Evolutionary conservation across 2,888 invertebrate genomes (phyloP), one percentile per base, ranked within the genome.

Genomic region (Kryphioiulus occultus): DNA sequence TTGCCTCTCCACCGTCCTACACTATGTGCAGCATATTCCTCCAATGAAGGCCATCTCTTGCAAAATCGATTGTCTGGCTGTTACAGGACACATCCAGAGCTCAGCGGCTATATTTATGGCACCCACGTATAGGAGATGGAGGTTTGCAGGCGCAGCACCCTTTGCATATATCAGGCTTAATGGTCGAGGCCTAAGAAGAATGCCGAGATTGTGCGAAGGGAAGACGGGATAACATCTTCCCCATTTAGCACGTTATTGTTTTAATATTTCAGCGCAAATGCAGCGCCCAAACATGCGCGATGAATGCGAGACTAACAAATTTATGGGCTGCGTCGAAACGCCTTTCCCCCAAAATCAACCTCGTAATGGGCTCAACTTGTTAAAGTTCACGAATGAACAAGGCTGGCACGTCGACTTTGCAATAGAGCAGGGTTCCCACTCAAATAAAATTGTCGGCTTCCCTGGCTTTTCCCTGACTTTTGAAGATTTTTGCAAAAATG

Each of bases 101-200:
- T 19, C 17, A 17, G 53, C 53, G 53, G 17, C 59, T 10, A 9
- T 59, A 59, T 59, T 59, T 59, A 59, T 59, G 17, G 68, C 68
- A 26, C 68, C 68, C 68, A 68, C 68, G 68, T 68, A 68, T 26
- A 12, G 68, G 26, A 68, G n/a, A 68, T 68, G 68, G 68, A 68
- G 68, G 68, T 12, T 68, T 44, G n/a, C 68, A 44, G 68, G 68
- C n/a, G 26, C 26, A 68, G 7, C 68, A 68, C n/a, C 68, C 68
- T 68, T 68, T 68, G 68, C 68, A 68, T 68, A 68, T 68, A 68
- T 68, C 68, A 68, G 68, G 68, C 68, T 26, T 68, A 68, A 68
- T 68, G 68, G 68, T 26, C 26, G 68, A 26, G 68, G 68, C 68
- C 68, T 68, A 68, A 68, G 68, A n/a, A 68, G 68, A 9, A 26